Base-by-base conservation (phyloP, 2,888 invertebrate genomes). In the Arctia plantaginis region DNA sequence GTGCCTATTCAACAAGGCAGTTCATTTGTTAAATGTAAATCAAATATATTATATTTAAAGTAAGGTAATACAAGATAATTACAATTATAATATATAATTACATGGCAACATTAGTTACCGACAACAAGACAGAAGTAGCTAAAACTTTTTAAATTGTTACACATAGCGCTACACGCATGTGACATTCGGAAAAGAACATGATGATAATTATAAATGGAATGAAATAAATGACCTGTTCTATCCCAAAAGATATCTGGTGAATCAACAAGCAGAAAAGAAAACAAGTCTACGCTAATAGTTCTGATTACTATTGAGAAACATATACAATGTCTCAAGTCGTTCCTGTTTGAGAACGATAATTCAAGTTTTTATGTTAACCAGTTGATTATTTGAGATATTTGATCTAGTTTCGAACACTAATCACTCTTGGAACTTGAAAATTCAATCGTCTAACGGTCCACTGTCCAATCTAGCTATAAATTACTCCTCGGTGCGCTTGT, bases 391-490 rank as follows among this genome's bases (percentile, higher is more conserved):
- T 67, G 23, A 33, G 23, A 18, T 30, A 67, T 44, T 67, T 3
- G 12, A 47, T 67, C 67, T 47, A 47, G 47, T 47, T 47, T 30
- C 12, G 3, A 67, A 30, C 8, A 67, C 67, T 67, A 23, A 62
- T 66, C 33, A 35, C 64, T 44, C n/a, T 33, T n/a, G 33, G 47
- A 51, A 33, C 23, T n/a, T 39, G 10, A 51, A n/a, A 72, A 59
- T 68, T 72, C 59, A 72, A 62, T 39, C 47, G 13, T 15, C 44
- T 83, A 78, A 83, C 83, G 69, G 82, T 80, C 69, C 30, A 82
- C 41, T 71, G 44, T 62, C 51, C 47, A 74, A 74, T 47, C 30
- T 73, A 72, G 55, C 30, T 51, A 77, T 77, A 78, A 77, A 79
- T 83, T 73, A 73, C 55, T 76, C 76, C 80, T 77, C 27, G 62